phyloP scores from a whole-genome alignment of 2,888 invertebrate species.

The Ophion ventricosus region DNA sequence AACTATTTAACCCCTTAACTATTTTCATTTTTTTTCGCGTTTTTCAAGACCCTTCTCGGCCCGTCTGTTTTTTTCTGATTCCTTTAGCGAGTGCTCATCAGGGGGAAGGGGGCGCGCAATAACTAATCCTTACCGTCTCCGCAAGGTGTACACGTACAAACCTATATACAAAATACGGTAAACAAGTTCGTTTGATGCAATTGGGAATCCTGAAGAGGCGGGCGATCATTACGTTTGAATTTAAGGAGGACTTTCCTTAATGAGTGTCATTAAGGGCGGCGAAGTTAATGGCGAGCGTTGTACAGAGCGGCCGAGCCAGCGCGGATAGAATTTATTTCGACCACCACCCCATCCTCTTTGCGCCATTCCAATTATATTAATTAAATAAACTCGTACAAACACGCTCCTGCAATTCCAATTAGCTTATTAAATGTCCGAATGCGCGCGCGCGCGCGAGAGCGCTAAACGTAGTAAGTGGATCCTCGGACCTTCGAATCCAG shows the following conservation, averaged over 20 bases:
- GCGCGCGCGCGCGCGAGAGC: neutral
- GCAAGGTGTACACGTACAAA: neutral
- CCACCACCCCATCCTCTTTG: constrained; percentile 18
- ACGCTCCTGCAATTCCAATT: constrained; percentile 72
- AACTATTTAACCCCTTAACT: no score
- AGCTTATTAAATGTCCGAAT: constrained; percentile 75
- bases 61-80: constrained; percentile 47
- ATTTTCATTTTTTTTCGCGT: no score
- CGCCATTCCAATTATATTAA: constrained; percentile 77
- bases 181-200: constrained; percentile 48
- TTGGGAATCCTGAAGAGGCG: constrained; percentile 68
- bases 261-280: constrained; percentile 80
- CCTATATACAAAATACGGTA: constrained; percentile 6
- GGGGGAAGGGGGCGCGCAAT: constrained; percentile 21
- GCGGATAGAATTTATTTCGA: constrained; percentile 16
- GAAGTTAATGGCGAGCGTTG: constrained; percentile 67
- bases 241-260: constrained; percentile 70
- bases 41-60: neutral
- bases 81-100: constrained; percentile 52
- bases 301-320: constrained; percentile 8
- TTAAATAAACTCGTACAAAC: constrained; percentile 74
- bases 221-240: constrained; percentile 78
- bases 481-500: neutral
- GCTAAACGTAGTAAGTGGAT: no score
- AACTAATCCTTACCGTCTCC: constrained; percentile 17